Evolutionary conservation across 2,888 invertebrate genomes (phyloP), one percentile per base, ranked within the genome.

Genomic region (Amphimallon solstitiale): DNA sequence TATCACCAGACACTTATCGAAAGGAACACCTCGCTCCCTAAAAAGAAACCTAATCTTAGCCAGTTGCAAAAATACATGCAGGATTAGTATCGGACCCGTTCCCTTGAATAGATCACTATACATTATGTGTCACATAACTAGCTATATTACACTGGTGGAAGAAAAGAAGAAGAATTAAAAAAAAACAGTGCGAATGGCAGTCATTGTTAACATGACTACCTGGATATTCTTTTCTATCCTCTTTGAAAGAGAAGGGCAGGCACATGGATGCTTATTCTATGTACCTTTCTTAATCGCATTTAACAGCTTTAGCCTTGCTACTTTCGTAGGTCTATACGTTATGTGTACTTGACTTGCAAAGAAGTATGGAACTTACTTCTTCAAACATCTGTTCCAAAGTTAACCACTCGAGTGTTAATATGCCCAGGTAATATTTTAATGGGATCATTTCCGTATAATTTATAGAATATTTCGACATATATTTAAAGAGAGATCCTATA

Each of bases 381-480:
- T 23, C 21, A 46, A 51, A 63, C 67, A 67, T 56, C 67, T 67
- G 67, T 37, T 56, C 59, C 48, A 63, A 60, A 56, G 45, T 63
- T 63, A 56, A 59, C 46, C 67, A 52, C 59, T 67, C 51, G 51
- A 67, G 67, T 63, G 67, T 63, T 67, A 63, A 67, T 67, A 48
- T 34, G 61, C 21, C 19, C 17, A 45, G 52, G 51, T 61, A 61
- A 66, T 66, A 61, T 66, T 66, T 51, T 66, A 66, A 66, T 66
- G 66, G 54, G 64, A 64, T 64, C 56, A 38, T 43, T 45, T 15
- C 43, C 38, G 21, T 29, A 59, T 59, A 38, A 59, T 59, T 59
- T 59, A 59, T 14, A 10, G 23, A 23, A 21, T 21, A 6, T 9
- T 2, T 29, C 9, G 23, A 12, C 9, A 14, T 10, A 19, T 45